phyloP scores from a whole-genome alignment of 2,797 vertebrate species.

The Rhinoraja longicauda region DNA sequence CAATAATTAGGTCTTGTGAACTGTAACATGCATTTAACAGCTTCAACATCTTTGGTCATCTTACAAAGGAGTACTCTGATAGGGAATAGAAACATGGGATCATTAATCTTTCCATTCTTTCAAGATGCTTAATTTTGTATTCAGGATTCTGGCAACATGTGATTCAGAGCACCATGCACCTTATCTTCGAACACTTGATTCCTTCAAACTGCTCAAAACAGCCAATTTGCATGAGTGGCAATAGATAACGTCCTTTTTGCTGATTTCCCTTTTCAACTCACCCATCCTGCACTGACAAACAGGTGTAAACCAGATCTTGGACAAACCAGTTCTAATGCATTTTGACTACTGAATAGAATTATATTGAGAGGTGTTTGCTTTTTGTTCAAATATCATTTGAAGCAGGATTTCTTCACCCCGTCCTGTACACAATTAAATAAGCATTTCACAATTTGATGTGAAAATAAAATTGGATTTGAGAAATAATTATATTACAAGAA shows the following conservation, averaged over 20 bases:
- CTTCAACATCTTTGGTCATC: neutral
- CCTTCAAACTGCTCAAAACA: conserved; percentile 7
- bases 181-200: neutral
- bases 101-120: neutral
- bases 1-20: neutral
- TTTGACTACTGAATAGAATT: neutral
- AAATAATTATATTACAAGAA: neutral
- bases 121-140: neutral
- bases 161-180: neutral
- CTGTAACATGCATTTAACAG: neutral
- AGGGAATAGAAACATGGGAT: no score
- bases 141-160: neutral
- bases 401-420: neutral
- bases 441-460: neutral
- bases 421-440: neutral
- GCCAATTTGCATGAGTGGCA: neutral
- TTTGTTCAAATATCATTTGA: neutral
- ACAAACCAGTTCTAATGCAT: neutral
- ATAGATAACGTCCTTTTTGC: neutral
- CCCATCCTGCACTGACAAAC: neutral
- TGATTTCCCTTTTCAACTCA: neutral
- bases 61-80: neutral
- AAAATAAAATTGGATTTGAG: neutral
- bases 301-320: neutral
- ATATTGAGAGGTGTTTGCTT: neutral